Conservation (phyloP, 1,140 invertebrate species). For the Drosophila auraria region DNA sequence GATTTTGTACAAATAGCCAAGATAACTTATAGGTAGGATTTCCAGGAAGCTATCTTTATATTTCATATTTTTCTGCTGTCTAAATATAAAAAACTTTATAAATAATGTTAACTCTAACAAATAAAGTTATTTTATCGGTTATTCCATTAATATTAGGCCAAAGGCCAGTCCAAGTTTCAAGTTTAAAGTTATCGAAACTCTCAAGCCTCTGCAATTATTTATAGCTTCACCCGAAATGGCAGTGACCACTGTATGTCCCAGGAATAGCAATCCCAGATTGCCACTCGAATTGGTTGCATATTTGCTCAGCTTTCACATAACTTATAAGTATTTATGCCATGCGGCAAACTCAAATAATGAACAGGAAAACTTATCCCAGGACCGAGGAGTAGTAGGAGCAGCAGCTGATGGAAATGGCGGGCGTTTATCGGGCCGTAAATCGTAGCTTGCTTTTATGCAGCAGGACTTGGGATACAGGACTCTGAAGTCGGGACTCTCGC, state of each 20-base stretch:
- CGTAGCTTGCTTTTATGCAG: conserved; percentile 61
- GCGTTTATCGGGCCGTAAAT: conserved; percentile 78
- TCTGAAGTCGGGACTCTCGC: conserved; percentile 6
- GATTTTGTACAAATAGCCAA: background rate
- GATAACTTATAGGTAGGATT: too few relatives aligned
- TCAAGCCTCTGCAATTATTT: background rate
- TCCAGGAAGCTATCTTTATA: too few relatives aligned
- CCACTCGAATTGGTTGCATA: conserved; percentile 69
- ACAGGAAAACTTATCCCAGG: conserved; percentile 35
- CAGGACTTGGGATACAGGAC: conserved; percentile 29
- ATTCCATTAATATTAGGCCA: too few relatives aligned
- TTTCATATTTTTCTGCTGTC: background rate
- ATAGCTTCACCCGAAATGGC: too few relatives aligned
- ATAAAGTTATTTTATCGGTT: background rate
- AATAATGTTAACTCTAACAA: background rate
- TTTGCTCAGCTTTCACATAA: conserved; percentile 63
- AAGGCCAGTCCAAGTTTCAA: background rate
- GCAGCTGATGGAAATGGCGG: conserved; percentile 66
- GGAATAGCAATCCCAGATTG: conserved; percentile 26
- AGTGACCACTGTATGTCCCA: conserved; percentile 5
- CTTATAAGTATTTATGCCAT: conserved; percentile 63
- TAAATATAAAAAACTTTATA: background rate
- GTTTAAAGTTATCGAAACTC: background rate
- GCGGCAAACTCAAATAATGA: conserved; percentile 56
- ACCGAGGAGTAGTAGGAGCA: conserved; percentile 2